Conservation (phyloP, 2,113 vertebrate species). For the Gambusia holbrooki region DNA sequence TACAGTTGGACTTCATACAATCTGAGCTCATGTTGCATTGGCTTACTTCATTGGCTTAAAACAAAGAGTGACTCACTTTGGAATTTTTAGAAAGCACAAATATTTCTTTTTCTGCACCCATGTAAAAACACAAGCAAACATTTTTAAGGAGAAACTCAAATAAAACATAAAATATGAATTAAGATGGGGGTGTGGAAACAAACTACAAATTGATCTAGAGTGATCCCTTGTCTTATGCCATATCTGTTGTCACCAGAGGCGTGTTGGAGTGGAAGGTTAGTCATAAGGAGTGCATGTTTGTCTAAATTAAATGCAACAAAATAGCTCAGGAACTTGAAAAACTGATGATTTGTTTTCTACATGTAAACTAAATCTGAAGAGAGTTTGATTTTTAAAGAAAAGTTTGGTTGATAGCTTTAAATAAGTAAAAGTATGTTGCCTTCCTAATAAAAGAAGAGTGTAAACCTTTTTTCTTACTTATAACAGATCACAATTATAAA, state of each 20-base stretch:
- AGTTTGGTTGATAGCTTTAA: no score
- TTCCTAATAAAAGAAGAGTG: slow-evolving; percentile 8
- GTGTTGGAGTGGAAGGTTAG: neutral
- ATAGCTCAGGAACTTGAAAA: neutral
- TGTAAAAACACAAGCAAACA: no score
- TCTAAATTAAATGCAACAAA: neutral
- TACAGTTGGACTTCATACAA: no score
- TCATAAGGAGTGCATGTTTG: neutral
- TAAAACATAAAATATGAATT: no score
- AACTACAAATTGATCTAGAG: neutral
- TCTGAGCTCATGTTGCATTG: no score
- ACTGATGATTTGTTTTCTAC: neutral
- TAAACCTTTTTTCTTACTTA: slow-evolving; percentile 18
- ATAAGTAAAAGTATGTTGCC: slow-evolving; percentile 27
- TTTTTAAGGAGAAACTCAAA: no score
- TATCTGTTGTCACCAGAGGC: neutral
- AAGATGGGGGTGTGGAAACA: neutral
- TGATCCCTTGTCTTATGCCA: neutral
- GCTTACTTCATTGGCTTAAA: no score
- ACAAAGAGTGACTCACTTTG: no score
- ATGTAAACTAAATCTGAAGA: neutral
- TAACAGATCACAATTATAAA: slow-evolving; percentile 29
- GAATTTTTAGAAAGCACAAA: no score
- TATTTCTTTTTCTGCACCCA: no score
- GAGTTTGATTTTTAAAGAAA: neutral